Evolutionary conservation across 2,888 invertebrate species (phyloP), one percentile per base, ranked within the genome.

Genomic region (Idaea aversata): DNA sequence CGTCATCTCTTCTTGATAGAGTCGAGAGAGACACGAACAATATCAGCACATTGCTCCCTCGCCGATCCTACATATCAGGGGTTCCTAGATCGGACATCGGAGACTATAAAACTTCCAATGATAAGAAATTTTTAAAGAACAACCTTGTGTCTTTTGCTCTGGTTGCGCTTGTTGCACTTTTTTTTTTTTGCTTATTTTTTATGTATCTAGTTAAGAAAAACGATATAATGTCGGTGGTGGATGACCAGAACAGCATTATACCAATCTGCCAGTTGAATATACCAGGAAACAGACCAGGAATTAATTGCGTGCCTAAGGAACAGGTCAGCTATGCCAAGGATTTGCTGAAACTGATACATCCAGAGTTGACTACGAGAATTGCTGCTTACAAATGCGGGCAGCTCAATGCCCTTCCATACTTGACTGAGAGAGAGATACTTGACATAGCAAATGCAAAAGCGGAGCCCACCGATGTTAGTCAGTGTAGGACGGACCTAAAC

Each of bases 161-260:
- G 59, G 93, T 96, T 66, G 94, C 91, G 16, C 87, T 94, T 59
- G 94, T 94, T 6, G 90, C 94, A 66, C 88, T 95, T 81, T 96
- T 96, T 90, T 95, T 96, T 91, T 88, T 95, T 81, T 88, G 94
- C 75, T 91, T 96, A 77, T 94, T 94, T 75, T 94, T 95, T 76
- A 91, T 95, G 88, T 96, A 96, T 85, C 90, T 95, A 85, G 95
- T 95, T 75, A 95, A 95, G 86, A 93, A 91, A 80, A 94, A 93
- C 67, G 94, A 94, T 73, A 93, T 94, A 59, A 90, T 94, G 6
- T 91, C 92, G 36, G 91, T 91, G 75, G 90, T 83, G 68, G 94
- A 90, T 76, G 90, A 91, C 83, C 91, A 90, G 79, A 94, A 88
- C 88, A 95, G 90, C 91, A 89, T 90, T 71, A 91, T 94, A 83